Percentiles rank a stretch among this genome's conserved stretches.
Evolutionary conservation across 2,888 invertebrate genomes (phyloP).

Genomic region (Chirona hameri): DNA sequence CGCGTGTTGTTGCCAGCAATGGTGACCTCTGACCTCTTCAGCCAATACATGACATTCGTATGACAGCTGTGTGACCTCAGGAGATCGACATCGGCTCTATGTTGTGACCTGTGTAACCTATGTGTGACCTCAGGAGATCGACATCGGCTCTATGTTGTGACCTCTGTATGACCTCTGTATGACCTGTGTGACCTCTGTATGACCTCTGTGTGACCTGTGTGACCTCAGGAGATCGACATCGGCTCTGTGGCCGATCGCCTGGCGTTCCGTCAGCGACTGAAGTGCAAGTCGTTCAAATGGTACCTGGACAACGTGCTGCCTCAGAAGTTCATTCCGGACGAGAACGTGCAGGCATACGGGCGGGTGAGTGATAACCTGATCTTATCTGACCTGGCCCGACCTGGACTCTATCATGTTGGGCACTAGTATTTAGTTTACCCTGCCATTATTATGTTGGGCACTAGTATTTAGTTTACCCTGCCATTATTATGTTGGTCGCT

Average conservation of each 20-base stretch:
- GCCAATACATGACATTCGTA: background rate
- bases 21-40: too few species aligned
- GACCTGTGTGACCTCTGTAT: background rate
- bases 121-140: conserved; percentile 44
- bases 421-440: too few species aligned
- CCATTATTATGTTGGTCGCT: too few species aligned
- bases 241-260: conserved; percentile 79
- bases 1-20: too few species aligned
- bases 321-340: conserved; percentile 84
- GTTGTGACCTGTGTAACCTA: background rate
- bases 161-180: background rate
- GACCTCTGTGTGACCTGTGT: background rate
- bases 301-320: conserved; percentile 82
- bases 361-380: conserved; percentile 49
- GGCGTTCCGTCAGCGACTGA: conserved; percentile 69
- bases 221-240: conserved; percentile 51
- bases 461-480: too few species aligned
- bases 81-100: conserved; percentile 64
- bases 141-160: conserved; percentile 62
- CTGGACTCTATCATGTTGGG: too few species aligned
- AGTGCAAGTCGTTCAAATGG: conserved; percentile 90
- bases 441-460: too few species aligned
- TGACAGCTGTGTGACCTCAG: conserved; percentile 39
- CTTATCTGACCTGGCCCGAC: too few species aligned
- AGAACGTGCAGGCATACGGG: conserved; percentile 74